A percentile compares a stretch with the other conserved stretches of the same genome.
Conservation (phyloP, 1,140 invertebrate species). For the Zelostemma sp. region DNA sequence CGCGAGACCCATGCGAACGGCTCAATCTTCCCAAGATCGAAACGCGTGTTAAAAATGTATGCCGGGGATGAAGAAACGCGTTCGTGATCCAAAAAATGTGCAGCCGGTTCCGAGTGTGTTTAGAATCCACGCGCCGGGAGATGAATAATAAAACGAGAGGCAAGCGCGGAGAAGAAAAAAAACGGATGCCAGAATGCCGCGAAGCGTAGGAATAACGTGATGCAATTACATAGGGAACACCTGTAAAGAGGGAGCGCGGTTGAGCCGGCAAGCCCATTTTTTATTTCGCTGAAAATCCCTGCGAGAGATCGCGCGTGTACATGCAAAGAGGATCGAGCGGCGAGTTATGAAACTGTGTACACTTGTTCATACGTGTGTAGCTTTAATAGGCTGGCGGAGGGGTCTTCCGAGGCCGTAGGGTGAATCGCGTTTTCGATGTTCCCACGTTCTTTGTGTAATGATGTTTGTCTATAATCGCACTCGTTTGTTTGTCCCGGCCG, state of each 20-base stretch:
- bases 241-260: background rate
- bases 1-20: too few relatives aligned
- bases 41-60: too few relatives aligned
- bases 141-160: background rate
- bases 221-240: background rate
- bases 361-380: slow-evolving; percentile 54
- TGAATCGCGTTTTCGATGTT: slow-evolving; percentile 64
- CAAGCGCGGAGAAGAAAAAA: background rate
- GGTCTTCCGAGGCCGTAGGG: slow-evolving; percentile 60
- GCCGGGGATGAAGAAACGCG: too few relatives aligned
- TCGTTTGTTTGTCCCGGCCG: background rate
- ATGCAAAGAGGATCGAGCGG: background rate
- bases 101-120: background rate
- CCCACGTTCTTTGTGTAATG: slow-evolving; percentile 19
- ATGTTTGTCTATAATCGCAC: background rate
- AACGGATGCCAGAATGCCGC: background rate
- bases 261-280: background rate
- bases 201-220: background rate
- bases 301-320: slow-evolving; percentile 3
- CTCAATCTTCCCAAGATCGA: too few relatives aligned
- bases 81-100: too few relatives aligned
- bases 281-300: slow-evolving; percentile 3
- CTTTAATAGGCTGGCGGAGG: slow-evolving; percentile 62
- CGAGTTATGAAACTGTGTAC: background rate
- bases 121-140: background rate